Base-by-base conservation (phyloP, 2,888 invertebrate species). In the Coecobrya sp. region DNA sequence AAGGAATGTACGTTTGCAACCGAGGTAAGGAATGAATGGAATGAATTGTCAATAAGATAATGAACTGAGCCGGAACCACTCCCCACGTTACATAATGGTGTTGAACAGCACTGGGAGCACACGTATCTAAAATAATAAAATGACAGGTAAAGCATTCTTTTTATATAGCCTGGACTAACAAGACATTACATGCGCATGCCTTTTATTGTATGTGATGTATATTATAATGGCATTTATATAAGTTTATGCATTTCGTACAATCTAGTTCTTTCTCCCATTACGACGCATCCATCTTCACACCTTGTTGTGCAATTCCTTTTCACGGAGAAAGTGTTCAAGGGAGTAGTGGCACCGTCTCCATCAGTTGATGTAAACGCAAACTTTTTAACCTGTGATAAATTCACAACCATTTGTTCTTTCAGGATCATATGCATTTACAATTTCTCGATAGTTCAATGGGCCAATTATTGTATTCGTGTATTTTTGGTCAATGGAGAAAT, bases 211-310 rank as follows among this genome's bases (percentile, higher is more conserved):
- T n/a, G n/a, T n/a, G n/a, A n/a, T n/a, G n/a, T n/a, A n/a, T n/a
- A n/a, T n/a, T n/a, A n/a, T n/a, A n/a, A n/a, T n/a, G n/a, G n/a
- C n/a, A n/a, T n/a, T n/a, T n/a, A n/a, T n/a, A n/a, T n/a, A n/a
- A n/a, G n/a, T n/a, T n/a, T n/a, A n/a, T n/a, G n/a, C 82, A 82
- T 22, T 49, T n/a, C 89, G 84, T 86, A 98, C 0, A 98, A 96
- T 95, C 98, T 98, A 5, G 98, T 98, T 81, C 98, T 96, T 95
- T 98, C 98, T 0, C 98, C 98, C 94, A 98, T 98, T 82, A 98
- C 97, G 95, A 98, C 98, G 96, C 98, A 98, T 13, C 98, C 98
- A 0, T 98, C 97, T 95, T 98, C 98, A 96, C 98, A 98, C 95
- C 97, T 97, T 95, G 97, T 97, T 0, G 98, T 97, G 36, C 93